Evolutionary conservation across 2,113 vertebrate genomes (phyloP).

Genomic region (Scalopus aquaticus): DNA sequence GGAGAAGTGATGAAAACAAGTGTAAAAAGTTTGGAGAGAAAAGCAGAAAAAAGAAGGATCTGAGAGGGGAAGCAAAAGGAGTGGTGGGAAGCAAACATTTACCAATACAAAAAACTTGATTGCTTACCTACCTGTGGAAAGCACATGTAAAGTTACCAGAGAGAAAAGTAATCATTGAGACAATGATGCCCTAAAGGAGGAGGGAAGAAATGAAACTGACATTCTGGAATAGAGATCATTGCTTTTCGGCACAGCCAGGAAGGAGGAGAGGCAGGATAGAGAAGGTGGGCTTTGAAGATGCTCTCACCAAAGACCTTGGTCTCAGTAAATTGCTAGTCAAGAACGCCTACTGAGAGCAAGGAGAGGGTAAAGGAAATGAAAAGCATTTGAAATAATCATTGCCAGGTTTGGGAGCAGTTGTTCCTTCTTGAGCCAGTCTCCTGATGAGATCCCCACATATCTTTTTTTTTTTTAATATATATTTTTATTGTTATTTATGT

Average conservation of each 20-base stretch:
- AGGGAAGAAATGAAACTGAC: background rate
- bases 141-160: background rate
- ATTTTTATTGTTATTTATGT: too few relatives aligned
- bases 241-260: background rate
- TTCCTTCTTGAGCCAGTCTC: background rate
- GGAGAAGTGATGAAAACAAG: background rate
- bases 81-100: background rate
- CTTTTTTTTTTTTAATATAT: too few relatives aligned
- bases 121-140: background rate
- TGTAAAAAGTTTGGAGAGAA: background rate
- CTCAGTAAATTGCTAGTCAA: background rate
- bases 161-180: background rate
- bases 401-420: background rate
- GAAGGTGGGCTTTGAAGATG: background rate
- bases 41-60: background rate
- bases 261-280: background rate
- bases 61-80: background rate
- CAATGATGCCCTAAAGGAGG: background rate
- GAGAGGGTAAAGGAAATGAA: background rate
- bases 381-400: background rate
- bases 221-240: background rate
- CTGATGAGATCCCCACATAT: background rate
- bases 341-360: background rate
- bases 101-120: background rate
- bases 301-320: background rate